phyloP scores from a whole-genome alignment of 1,140 invertebrate species.

The Rhizoglyphus robini region DNA sequence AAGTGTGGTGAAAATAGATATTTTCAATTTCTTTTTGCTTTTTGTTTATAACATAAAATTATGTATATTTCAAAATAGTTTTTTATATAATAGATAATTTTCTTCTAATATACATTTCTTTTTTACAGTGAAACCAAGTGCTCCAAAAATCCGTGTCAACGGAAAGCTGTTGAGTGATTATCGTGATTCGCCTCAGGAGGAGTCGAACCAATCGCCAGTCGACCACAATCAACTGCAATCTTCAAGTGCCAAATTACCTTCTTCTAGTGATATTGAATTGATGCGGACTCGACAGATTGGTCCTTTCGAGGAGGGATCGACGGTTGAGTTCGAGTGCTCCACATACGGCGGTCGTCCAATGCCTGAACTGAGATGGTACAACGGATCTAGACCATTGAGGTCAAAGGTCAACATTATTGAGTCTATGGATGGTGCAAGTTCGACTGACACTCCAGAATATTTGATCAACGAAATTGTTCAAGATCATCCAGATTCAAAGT shows the following conservation, averaged over 20 bases:
- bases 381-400: slow-evolving; percentile 24
- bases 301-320: slow-evolving; percentile 27
- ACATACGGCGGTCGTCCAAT: slow-evolving; percentile 27
- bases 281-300: slow-evolving; percentile 19
- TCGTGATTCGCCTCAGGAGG: background rate
- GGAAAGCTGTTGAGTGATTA: slow-evolving; percentile 9
- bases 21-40: no score
- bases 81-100: no score
- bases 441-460: background rate
- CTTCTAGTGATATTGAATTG: background rate
- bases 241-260: slow-evolving; percentile 11
- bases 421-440: background rate
- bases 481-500: background rate
- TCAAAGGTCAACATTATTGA: slow-evolving; percentile 21
- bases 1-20: no score
- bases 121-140: slow-evolving; percentile 24
- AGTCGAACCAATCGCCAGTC: background rate
- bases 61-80: no score
- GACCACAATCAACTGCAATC: background rate
- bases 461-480: background rate
- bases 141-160: slow-evolving; percentile 24
- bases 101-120: no score
- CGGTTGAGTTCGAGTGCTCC: slow-evolving; percentile 26
- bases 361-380: slow-evolving; percentile 25
- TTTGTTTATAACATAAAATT: no score